Conservation (phyloP, 2,113 vertebrate genomes). For the Ciconia boyciana region DNA sequence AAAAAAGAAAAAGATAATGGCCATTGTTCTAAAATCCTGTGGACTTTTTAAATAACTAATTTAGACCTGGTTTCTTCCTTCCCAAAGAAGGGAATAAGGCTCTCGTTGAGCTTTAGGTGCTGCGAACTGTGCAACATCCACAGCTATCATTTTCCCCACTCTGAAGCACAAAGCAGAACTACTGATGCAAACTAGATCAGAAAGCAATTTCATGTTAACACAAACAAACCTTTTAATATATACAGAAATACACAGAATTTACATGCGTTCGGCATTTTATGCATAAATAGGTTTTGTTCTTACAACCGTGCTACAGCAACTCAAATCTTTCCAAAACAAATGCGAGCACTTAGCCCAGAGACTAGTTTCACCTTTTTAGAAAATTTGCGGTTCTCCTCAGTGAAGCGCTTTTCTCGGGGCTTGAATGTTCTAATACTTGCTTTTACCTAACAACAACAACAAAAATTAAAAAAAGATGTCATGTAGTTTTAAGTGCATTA, state of each 20-base stretch:
- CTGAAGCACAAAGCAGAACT: not conserved
- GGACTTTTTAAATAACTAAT: not conserved
- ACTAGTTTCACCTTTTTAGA: conserved; percentile 89
- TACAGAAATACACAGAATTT: not conserved
- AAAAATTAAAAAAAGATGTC: not conserved
- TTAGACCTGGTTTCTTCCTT: not conserved
- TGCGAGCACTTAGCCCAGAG: not conserved
- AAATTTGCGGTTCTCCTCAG: conserved; percentile 88
- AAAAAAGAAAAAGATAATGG: not conserved
- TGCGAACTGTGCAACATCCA: not conserved
- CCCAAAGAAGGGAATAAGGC: not conserved
- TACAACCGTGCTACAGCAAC: not conserved
- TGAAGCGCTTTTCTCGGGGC: conserved; percentile 83
- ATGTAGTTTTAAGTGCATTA: not conserved
- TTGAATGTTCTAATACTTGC: conserved; percentile 87
- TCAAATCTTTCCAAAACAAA: not conserved
- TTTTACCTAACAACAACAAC: conserved; percentile 75
- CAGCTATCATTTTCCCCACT: not conserved
- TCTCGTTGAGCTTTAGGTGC: not conserved
- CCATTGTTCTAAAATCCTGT: not conserved
- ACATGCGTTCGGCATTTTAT: conserved; percentile 18
- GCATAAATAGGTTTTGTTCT: conserved; percentile 2
- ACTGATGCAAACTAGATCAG: conserved; percentile 17
- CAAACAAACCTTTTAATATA: conserved; percentile 10
- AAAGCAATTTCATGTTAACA: conserved; percentile 7